phyloP scores from a whole-genome alignment of 2,797 vertebrate genomes.

The Hylomyscus alleni region DNA sequence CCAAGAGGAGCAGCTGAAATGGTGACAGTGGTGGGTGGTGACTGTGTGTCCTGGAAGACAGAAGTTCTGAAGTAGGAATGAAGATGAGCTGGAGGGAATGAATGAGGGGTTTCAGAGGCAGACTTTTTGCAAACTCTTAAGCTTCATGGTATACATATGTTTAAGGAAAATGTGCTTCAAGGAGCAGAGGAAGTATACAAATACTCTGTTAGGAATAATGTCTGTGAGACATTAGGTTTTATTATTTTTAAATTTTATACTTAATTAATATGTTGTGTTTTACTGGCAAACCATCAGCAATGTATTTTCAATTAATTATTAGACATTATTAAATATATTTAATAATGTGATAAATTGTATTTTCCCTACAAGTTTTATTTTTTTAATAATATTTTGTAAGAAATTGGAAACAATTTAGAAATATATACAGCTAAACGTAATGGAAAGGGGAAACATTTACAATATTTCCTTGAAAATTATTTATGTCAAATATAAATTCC shows the following conservation, averaged over 20 bases:
- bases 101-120: neutral
- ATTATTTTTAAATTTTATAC: neutral
- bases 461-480: neutral
- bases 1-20: neutral
- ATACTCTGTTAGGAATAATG: neutral
- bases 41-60: neutral
- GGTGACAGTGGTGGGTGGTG: neutral
- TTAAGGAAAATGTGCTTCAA: neutral
- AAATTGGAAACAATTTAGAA: constrained; percentile 11
- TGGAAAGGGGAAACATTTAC: neutral
- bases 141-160: neutral
- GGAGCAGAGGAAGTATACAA: neutral
- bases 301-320: neutral
- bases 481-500: neutral
- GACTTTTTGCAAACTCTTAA: neutral
- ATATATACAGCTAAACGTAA: neutral
- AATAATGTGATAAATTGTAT: neutral
- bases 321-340: neutral
- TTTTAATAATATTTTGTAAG: neutral
- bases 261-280: neutral
- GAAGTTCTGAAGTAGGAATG: too few relatives aligned
- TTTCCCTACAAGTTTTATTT: neutral
- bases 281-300: neutral
- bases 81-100: neutral
- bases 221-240: neutral